A percentile compares a stretch with the other conserved stretches of the same genome.
phyloP scores from a whole-genome alignment of 2,888 invertebrate genomes.

The Theristus sp. region DNA sequence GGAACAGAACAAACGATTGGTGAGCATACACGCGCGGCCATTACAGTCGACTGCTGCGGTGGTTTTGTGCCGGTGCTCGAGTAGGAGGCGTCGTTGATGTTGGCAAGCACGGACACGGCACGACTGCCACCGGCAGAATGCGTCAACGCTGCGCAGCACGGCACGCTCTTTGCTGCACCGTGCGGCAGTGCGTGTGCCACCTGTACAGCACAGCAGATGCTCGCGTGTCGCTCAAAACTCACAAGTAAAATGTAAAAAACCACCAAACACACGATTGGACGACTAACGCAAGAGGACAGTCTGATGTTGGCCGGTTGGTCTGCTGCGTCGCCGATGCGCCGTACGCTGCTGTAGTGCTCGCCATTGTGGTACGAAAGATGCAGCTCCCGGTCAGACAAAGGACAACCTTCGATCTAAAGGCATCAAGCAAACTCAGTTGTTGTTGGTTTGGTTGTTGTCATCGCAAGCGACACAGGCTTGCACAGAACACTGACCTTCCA shows the following conservation, averaged over 20 bases:
- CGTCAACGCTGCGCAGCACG: not conserved
- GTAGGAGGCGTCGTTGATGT: too few relatives aligned
- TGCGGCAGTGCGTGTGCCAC: not conserved
- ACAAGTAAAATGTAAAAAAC: not conserved
- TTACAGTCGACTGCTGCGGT: too few relatives aligned
- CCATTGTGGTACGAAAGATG: slow-evolving; percentile 37
- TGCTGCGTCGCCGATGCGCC: slow-evolving; percentile 27
- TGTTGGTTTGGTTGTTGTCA: too few relatives aligned
- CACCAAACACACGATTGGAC: not conserved
- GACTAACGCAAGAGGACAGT: not conserved
- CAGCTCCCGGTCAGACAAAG: slow-evolving; percentile 22
- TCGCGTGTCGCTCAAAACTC: too few relatives aligned
- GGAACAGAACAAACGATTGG: too few relatives aligned
- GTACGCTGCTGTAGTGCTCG: slow-evolving; percentile 35
- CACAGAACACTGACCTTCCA: slow-evolving; percentile 17
- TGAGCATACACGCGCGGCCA: too few relatives aligned
- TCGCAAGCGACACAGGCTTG: too few relatives aligned
- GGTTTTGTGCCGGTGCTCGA: too few relatives aligned
- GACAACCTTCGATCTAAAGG: not conserved
- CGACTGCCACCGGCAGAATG: not conserved
- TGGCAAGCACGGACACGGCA: not conserved
- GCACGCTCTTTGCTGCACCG: not conserved
- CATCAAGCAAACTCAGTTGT: too few relatives aligned
- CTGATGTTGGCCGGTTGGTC: slow-evolving; percentile 27
- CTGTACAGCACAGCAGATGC: too few relatives aligned